Evolutionary conservation across 2,888 invertebrate genomes (phyloP), one percentile per base, ranked within the genome.

Genomic region (Romanomermis culicivorax): DNA sequence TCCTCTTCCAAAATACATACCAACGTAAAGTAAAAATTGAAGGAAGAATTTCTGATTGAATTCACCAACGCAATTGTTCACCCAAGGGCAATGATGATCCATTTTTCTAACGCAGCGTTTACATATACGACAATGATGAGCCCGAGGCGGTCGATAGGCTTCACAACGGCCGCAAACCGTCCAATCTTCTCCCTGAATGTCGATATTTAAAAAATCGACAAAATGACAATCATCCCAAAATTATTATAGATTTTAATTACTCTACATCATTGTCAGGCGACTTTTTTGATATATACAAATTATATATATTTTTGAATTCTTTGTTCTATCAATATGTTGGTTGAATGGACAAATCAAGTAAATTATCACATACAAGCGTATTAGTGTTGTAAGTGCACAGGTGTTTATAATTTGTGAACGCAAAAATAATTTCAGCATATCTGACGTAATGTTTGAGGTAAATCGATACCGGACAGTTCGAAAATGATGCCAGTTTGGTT

Each of bases 41-140:
- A 87, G 77, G 71, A 87, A 87, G 73, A 82, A 86, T 70, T 85
- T 86, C 73, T 87, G 86, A 75, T 88, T 87, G 64, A 79, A 78
- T 71, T 87, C 86, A 48, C 86, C 87, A 2, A 87, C 85, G 70
- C 87, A 87, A 70, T 88, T 88, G 69, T 88, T 88, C 51, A 87
- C 85, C 84, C 78, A 67, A 11, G 64, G 65, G 59, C 83, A 83
- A 70, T 86, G 85, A 70, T 87, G 85, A 68, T 83, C 83, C 82
- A 83, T 82, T 65, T 80, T 75, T 58, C 79, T 72, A 57, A 86
- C 80, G 67, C 85, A 85, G 59, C 84, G 75, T 63, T 82, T 80
- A 67, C 85, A 87, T 60, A 85, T 82, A 62, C 84, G 78, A 71
- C 86, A 87, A 69, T 87, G 85, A 70, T 85, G 85, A 4, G 85